These are phyloP conservation scores for Diuraphis noxia DNA, from an alignment of 1,140 invertebrate genomes.

Conservation along the genomic window DNA sequence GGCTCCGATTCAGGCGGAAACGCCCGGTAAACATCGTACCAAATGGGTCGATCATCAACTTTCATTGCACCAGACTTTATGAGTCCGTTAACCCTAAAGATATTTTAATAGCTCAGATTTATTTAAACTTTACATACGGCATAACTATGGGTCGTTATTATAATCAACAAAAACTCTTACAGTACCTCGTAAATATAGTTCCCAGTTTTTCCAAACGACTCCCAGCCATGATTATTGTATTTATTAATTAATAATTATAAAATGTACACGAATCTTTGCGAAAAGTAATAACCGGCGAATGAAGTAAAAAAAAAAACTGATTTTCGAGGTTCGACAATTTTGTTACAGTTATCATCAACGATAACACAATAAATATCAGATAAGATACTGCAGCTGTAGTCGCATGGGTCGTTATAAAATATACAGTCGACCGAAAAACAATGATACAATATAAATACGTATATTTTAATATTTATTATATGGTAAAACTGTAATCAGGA, in stretches of 20 bases:
- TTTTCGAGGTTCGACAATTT: not conserved
- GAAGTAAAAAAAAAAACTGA: not conserved
- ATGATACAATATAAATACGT: not conserved
- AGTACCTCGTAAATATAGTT: slow-evolving; percentile 69
- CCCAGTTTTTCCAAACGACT: slow-evolving; percentile 74
- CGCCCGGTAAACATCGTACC: slow-evolving; percentile 84
- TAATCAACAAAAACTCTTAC: not conserved
- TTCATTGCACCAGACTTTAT: slow-evolving; percentile 74
- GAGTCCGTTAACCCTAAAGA: slow-evolving; percentile 73
- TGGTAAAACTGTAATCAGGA: not conserved
- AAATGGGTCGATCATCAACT: slow-evolving; percentile 79
- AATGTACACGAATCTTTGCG: not conserved
- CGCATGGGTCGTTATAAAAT: no score
- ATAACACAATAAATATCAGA: not conserved
- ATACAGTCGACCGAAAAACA: not conserved
- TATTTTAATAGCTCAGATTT: slow-evolving; percentile 54
- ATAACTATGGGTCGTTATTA: not conserved
- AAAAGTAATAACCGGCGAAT: not conserved
- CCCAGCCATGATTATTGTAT: slow-evolving; percentile 63
- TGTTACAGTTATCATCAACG: not conserved
- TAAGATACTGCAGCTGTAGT: not conserved
- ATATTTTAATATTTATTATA: not conserved
- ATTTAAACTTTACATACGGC: not conserved
- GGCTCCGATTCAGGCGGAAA: slow-evolving; percentile 85
- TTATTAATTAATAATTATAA: not conserved